These are phyloP conservation scores for Siphlonurus alternatus DNA, from an alignment of 2,888 invertebrate genomes.

Conservation along the genomic window DNA sequence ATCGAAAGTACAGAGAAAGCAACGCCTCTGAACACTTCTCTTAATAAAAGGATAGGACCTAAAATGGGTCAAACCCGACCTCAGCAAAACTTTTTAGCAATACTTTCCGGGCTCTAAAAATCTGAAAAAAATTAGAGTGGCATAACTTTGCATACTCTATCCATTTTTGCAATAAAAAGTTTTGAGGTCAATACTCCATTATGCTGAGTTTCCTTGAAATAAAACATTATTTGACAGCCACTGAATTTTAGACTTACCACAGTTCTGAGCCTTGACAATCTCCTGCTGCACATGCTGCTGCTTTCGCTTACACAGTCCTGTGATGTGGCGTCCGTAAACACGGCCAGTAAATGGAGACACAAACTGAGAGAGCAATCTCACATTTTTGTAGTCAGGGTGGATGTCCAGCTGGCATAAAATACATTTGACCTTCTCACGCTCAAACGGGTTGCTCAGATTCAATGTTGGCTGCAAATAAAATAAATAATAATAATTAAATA, in stretches of 20 bases:
- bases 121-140: no score
- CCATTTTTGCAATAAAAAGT: no score
- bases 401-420: constrained; percentile 7
- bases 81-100: no score
- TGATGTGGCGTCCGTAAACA: constrained; percentile 82
- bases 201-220: no score
- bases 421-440: constrained; percentile 4
- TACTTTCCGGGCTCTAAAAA: no score
- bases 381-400: constrained; percentile 75
- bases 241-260: constrained; percentile 38
- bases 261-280: constrained; percentile 54
- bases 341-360: constrained; percentile 89
- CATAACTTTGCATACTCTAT: no score
- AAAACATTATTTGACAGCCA: no score
- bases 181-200: no score
- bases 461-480: neutral
- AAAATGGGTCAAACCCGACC: no score
- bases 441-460: constrained; percentile 4
- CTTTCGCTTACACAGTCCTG: constrained; percentile 74
- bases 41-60: no score
- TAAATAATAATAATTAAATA: neutral
- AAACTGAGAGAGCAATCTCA: constrained; percentile 81
- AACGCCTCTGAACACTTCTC: no score
- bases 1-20: no score
- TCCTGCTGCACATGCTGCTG: constrained; percentile 57